These are phyloP conservation scores for Channa argus DNA, from an alignment of 2,113 vertebrate species.

Conservation along the genomic window DNA sequence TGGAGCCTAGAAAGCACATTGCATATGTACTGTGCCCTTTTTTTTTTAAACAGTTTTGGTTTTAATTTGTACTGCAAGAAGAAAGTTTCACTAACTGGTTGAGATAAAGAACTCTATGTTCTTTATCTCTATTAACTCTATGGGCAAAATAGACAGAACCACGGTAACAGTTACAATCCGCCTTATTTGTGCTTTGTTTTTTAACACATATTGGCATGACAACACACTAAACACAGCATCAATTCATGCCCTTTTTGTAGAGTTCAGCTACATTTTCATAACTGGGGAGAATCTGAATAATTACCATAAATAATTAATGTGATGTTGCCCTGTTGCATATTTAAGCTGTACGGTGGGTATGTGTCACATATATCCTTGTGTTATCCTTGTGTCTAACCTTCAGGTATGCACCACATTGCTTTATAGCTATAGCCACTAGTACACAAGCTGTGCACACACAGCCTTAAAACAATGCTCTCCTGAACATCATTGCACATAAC, in stretches of 20 bases:
- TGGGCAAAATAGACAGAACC: no score
- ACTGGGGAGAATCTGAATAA: slow-evolving; percentile 40
- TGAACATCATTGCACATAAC: slow-evolving; percentile 4
- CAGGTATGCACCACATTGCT: not conserved
- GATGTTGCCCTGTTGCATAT: slow-evolving; percentile 18
- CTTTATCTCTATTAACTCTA: no score
- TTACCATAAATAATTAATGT: slow-evolving; percentile 56
- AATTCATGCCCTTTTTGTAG: slow-evolving; percentile 1
- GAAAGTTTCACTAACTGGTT: no score
- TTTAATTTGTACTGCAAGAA: no score
- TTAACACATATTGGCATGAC: no score
- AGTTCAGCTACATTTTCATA: slow-evolving; percentile 43
- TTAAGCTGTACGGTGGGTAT: slow-evolving; percentile 1
- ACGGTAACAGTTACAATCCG: no score
- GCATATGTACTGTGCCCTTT: no score
- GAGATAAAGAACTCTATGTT: no score
- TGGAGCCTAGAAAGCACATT: no score
- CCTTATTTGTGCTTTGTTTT: no score
- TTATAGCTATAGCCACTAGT: not conserved
- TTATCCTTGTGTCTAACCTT: not conserved
- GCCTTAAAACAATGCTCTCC: not conserved
- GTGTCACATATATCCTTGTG: slow-evolving; percentile 19
- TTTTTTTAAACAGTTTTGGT: no score
- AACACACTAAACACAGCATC: not conserved
- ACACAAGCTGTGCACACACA: not conserved